Percentiles rank a stretch among this genome's conserved stretches.
Conservation (phyloP, 2,888 invertebrate genomes). For the Drosophila rubida region DNA sequence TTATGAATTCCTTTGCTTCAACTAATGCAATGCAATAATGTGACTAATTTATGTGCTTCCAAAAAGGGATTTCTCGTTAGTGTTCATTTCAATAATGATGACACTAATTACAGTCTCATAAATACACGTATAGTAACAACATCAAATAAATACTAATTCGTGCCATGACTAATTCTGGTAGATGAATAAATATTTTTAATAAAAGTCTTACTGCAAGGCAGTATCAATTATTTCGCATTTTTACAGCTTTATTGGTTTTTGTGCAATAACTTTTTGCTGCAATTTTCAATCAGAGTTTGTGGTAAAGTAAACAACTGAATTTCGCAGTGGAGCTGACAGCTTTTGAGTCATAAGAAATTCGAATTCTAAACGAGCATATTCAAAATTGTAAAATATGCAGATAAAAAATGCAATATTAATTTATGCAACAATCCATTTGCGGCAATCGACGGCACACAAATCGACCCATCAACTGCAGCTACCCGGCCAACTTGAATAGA, state of each 20-base stretch:
- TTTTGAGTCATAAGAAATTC: neutral
- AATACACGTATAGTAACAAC: too few relatives aligned
- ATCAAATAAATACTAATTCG: too few relatives aligned
- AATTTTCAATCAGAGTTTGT: neutral
- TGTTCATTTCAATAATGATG: too few relatives aligned
- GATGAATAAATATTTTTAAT: too few relatives aligned
- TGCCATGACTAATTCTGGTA: too few relatives aligned
- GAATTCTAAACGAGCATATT: constrained; percentile 9
- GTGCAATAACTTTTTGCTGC: neutral
- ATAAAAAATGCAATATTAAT: constrained; percentile 59
- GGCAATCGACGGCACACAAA: constrained; percentile 44
- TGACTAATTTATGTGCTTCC: neutral
- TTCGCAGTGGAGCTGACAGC: constrained; percentile 3
- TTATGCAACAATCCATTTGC: constrained; percentile 63
- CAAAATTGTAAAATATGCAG: constrained; percentile 41
- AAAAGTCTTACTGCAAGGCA: too few relatives aligned
- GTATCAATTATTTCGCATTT: neutral
- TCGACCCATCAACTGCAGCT: constrained; percentile 65
- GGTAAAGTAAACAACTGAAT: neutral
- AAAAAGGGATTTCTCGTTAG: too few relatives aligned
- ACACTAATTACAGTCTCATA: too few relatives aligned
- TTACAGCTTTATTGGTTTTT: neutral
- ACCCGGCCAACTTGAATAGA: constrained; percentile 19
- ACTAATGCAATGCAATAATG: too few relatives aligned
- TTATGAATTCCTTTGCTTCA: neutral